phyloP scores from a whole-genome alignment of 1,140 invertebrate species.

The Bathynomus jamesi region DNA sequence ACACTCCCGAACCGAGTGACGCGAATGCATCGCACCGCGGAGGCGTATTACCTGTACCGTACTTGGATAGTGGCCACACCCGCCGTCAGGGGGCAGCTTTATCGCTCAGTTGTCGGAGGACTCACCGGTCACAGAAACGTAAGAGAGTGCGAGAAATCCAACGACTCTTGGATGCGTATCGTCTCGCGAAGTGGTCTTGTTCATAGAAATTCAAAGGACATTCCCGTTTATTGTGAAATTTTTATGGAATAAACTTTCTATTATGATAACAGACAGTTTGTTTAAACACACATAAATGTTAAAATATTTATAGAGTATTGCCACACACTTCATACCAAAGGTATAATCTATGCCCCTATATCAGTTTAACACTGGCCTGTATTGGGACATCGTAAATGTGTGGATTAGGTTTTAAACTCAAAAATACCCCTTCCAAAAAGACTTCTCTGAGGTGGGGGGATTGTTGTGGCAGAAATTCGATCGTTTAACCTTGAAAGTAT shows the following conservation, averaged over 20 bases:
- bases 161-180: not conserved
- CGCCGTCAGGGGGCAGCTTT: not conserved
- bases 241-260: not conserved
- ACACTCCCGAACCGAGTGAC: not conserved
- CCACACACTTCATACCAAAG: no score
- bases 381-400: slow-evolving; percentile 54
- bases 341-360: not conserved
- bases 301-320: no score
- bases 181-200: not conserved
- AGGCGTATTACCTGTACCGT: not conserved
- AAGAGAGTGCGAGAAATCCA: not conserved
- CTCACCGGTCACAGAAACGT: not conserved
- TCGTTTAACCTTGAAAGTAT: no score
- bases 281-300: no score
- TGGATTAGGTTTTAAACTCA: slow-evolving; percentile 84
- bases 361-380: not conserved
- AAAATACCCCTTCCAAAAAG: slow-evolving; percentile 90
- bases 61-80: not conserved
- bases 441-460: slow-evolving; percentile 89
- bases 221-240: not conserved
- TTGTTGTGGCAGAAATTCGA: slow-evolving; percentile 59
- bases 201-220: no score
- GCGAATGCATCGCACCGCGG: not conserved
- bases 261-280: not conserved
- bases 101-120: not conserved